Evolutionary conservation across 1,140 invertebrate species (phyloP).

Genomic region (Atopsyche davidsoni): DNA sequence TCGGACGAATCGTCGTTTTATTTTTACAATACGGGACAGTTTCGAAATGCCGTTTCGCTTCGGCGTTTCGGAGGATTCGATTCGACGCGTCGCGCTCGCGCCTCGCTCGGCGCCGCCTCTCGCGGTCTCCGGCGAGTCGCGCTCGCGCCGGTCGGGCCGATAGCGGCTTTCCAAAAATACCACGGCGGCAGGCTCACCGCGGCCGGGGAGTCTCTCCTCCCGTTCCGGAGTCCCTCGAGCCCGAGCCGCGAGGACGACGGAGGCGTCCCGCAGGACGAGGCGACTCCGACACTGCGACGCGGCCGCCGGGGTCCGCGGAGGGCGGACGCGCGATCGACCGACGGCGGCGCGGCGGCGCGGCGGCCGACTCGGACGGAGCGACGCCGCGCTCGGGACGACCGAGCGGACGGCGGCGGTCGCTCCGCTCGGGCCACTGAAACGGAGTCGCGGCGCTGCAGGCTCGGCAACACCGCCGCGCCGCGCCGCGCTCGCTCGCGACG

Average conservation of each 20-base stretch:
- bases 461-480: conserved; percentile 14
- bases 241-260: conserved; percentile 6
- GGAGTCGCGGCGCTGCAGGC: too few relatives aligned
- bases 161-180: conserved; percentile 23
- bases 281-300: conserved; percentile 4
- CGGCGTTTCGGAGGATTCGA: conserved; percentile 1
- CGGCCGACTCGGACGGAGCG: conserved; percentile 9
- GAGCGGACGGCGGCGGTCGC: conserved; percentile 14
- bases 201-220: conserved; percentile 1
- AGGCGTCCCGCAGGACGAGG: conserved; percentile 10
- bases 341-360: conserved; percentile 14
- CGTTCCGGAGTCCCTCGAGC: conserved; percentile 1
- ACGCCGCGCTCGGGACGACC: conserved; percentile 3
- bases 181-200: conserved; percentile 11
- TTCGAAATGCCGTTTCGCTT: not conserved
- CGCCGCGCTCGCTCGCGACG: conserved; percentile 4
- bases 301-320: conserved; percentile 11
- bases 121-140: conserved; percentile 4
- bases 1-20: not conserved
- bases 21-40: not conserved
- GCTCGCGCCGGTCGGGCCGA: conserved; percentile 6
- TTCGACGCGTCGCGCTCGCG: conserved; percentile 5
- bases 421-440: conserved; percentile 17
- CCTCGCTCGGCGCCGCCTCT: conserved; percentile 3
- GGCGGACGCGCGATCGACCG: conserved; percentile 13